phyloP scores from a whole-genome alignment of 2,797 vertebrate genomes.

The Phyllotis vaccarum region DNA sequence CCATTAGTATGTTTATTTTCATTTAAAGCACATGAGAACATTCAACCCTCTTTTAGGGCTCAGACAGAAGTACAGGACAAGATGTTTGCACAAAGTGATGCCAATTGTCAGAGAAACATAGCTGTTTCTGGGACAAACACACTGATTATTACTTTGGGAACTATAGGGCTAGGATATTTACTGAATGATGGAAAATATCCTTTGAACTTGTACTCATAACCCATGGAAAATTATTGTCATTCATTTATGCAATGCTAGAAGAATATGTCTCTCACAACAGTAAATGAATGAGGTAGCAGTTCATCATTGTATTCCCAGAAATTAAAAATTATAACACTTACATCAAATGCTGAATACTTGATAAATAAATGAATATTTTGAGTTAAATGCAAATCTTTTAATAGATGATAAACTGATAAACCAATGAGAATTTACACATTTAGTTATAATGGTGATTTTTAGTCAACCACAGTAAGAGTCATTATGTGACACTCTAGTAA shows the following conservation, averaged over 20 bases:
- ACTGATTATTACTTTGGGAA: neutral
- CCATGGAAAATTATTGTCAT: neutral
- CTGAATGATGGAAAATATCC: neutral
- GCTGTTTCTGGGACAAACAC: neutral
- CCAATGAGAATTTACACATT: neutral
- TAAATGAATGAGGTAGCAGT: neutral
- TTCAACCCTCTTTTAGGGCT: neutral
- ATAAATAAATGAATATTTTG: neutral
- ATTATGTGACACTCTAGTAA: neutral
- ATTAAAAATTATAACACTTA: neutral
- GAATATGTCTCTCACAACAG: neutral
- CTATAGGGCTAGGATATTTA: neutral
- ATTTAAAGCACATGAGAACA: neutral
- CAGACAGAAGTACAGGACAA: neutral
- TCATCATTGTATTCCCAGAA: neutral
- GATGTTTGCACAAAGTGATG: neutral
- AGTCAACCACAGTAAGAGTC: neutral
- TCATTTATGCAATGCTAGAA: neutral
- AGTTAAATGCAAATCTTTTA: neutral
- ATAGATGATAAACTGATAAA: neutral
- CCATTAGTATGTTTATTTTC: neutral
- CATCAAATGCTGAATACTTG: neutral
- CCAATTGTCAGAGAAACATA: neutral
- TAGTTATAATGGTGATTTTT: neutral
- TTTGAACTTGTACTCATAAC: neutral